Evolutionary conservation across 2,797 vertebrate genomes (phyloP).

Genomic region (Sparus aurata): DNA sequence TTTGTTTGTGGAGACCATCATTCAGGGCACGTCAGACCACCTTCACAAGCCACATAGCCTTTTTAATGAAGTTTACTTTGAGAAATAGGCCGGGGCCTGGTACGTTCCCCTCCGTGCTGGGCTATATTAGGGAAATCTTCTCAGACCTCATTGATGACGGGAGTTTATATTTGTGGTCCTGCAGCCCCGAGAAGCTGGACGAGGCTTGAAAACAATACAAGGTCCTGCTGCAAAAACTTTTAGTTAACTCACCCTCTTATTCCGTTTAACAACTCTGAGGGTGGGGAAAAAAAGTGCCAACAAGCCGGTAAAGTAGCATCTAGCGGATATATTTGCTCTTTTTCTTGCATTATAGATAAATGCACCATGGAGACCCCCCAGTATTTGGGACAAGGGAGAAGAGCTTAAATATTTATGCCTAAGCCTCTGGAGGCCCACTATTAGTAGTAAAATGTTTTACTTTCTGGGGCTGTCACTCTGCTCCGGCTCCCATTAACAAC

Average conservation of each 20-base stretch:
- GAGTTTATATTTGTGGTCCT: constrained; percentile 44
- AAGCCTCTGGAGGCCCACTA: constrained; percentile 88
- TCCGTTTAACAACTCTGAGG: constrained; percentile 41
- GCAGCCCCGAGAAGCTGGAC: neutral
- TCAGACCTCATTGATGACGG: constrained; percentile 22
- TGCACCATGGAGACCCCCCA: constrained; percentile 88
- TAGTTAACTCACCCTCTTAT: constrained; percentile 42
- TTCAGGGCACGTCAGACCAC: constrained; percentile 88
- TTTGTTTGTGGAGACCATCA: constrained; percentile 88
- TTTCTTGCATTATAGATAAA: constrained; percentile 86
- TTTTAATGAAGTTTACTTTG: constrained; percentile 89
- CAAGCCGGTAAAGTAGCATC: constrained; percentile 59
- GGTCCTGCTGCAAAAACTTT: constrained; percentile 23
- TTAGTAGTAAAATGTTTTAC: constrained; percentile 91
- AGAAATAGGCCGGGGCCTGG: constrained; percentile 75
- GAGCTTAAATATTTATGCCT: constrained; percentile 90
- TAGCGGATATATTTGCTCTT: constrained; percentile 82
- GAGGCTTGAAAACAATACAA: neutral
- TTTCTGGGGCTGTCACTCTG: constrained; percentile 89
- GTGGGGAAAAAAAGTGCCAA: constrained; percentile 24
- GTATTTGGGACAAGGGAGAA: constrained; percentile 86
- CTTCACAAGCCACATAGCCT: constrained; percentile 84
- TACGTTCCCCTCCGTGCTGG: constrained; percentile 56
- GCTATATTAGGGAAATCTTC: constrained; percentile 48
- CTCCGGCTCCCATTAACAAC: constrained; percentile 87